Evolutionary conservation across 1,140 invertebrate species (phyloP).

Genomic region (Heliconius himera): DNA sequence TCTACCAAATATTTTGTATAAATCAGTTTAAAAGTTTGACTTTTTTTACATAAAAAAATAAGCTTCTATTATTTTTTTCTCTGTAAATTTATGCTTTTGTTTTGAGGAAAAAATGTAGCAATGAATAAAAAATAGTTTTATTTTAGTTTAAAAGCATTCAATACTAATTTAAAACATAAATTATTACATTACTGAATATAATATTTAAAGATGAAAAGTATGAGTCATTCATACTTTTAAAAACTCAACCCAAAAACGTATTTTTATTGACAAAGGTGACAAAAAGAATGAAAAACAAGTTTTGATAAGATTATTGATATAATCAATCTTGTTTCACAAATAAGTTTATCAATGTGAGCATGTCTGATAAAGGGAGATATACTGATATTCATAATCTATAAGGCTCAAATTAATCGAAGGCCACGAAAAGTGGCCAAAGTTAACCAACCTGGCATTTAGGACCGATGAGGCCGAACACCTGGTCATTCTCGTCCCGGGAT

Average conservation of each 20-base stretch:
- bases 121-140: not conserved
- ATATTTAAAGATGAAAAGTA: not conserved
- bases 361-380: conserved; percentile 58
- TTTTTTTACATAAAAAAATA: too few species aligned
- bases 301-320: conserved; percentile 21
- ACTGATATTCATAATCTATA: conserved; percentile 62
- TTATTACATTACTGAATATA: not conserved
- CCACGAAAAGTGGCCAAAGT: conserved; percentile 34
- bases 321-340: conserved; percentile 31
- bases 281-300: conserved; percentile 4
- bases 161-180: not conserved
- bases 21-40: too few species aligned
- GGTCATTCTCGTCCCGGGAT: conserved; percentile 91
- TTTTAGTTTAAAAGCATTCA: not conserved
- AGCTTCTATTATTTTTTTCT: too few species aligned
- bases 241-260: not conserved
- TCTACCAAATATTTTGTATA: too few species aligned
- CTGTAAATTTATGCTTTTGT: not conserved
- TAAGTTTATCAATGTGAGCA: conserved; percentile 30
- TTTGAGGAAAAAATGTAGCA: not conserved
- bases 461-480: conserved; percentile 91
- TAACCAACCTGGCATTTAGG: conserved; percentile 90
- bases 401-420: conserved; percentile 56
- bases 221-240: conserved; percentile 17
- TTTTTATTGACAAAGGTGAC: not conserved